Evolutionary conservation across 1,140 invertebrate genomes (phyloP), one percentile per base, ranked within the genome.

Genomic region (Procambarus clarkii): DNA sequence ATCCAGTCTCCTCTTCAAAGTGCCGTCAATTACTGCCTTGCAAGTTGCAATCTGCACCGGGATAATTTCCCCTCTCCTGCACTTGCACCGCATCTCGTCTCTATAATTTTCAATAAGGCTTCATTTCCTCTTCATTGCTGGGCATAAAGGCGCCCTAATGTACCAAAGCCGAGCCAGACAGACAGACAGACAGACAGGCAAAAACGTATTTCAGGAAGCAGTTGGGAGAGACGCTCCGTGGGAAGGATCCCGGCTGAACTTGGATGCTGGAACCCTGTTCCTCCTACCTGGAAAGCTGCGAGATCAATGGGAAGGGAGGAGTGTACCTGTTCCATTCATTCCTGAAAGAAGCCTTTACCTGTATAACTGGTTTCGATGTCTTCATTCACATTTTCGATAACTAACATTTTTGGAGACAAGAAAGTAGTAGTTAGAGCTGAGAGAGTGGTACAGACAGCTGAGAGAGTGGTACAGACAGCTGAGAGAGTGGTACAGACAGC

Each of bases 101-200:
- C 77, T 50, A 79, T 79, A 79, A 79, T 79, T 79, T 79, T 79
- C 77, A 79, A 79, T 79, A 79, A 79, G 44, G 13, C 44, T 79
- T 79, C 77, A 79, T 79, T 79, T 79, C 77, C 77, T 79, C 44
- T 50, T 21, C 3, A 45, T 21, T 50, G 77, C 48, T 21, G 44
- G 18, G 77, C 13, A 45, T 79, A 50, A 46, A 45, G 77, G 77
- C 8, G 77, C 34, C 77, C 18, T 50, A 50, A 50, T 50, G 48
- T 34, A 79, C 13, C 44, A 79, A 79, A 79, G 77, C 77, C 50
- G 21, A 13, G 77, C 24, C 77, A 79, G 77, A 18, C 45, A 46
- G 34, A 34, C 15, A 79, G 18, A 79, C 21, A 79, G 44, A 79
- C 15, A 50, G 44, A 79, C 3, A 46, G 13, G 18, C 77, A 34